Conservation (phyloP, 2,113 vertebrate species). For the Pheucticus melanocephalus region DNA sequence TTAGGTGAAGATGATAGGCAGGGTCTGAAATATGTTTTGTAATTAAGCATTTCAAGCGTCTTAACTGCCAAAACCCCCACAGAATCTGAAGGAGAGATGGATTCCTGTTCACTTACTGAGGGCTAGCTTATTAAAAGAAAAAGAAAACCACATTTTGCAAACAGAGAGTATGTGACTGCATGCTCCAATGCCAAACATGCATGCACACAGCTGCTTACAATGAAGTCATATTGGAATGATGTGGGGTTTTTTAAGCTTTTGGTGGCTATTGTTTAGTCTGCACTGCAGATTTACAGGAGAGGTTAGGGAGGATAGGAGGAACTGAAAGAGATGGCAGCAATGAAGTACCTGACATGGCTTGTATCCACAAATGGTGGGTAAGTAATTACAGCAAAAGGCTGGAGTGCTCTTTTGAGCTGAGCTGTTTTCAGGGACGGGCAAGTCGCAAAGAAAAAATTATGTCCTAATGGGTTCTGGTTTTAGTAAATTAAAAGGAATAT, state of each 20-base stretch:
- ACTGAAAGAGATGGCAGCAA: not conserved
- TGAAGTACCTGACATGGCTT: not conserved
- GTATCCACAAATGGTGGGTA: not conserved
- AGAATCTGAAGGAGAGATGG: not conserved
- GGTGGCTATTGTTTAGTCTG: not conserved
- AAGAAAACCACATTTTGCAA: not conserved
- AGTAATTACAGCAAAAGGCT: not conserved
- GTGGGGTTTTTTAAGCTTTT: not conserved
- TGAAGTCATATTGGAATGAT: not conserved
- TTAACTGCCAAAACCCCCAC: not conserved
- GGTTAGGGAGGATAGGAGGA: not conserved
- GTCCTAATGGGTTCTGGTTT: not conserved
- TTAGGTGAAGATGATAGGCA: not conserved
- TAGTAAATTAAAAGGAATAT: not conserved
- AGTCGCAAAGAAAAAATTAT: not conserved
- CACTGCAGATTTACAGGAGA: not conserved
- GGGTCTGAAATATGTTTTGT: not conserved
- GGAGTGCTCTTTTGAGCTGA: not conserved
- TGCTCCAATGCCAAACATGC: not conserved
- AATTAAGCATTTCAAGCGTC: not conserved
- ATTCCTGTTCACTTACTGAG: not conserved
- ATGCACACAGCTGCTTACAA: not conserved
- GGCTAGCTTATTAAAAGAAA: not conserved
- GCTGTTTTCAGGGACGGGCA: not conserved
- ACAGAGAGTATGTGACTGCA: not conserved